Evolutionary conservation across 1,140 invertebrate species (phyloP), one percentile per base, ranked within the genome.

Genomic region (Ceratosolen solmsi): DNA sequence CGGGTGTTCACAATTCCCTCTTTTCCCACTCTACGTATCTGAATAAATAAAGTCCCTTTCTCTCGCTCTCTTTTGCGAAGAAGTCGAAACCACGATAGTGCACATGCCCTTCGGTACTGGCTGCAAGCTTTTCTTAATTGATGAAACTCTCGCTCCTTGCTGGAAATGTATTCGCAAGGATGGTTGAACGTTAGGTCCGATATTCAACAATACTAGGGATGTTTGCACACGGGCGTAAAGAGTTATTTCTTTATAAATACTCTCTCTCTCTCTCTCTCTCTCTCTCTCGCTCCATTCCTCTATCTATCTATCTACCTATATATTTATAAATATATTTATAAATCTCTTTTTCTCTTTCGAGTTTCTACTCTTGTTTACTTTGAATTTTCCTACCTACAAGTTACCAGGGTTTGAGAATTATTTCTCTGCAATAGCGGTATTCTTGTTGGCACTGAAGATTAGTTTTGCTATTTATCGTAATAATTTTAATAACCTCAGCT

Each of bases 381-480:
- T 5, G 7, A 46, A 5, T 46, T 13, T 5, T 8, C 13, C 13
- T 58, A 25, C n/a, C 25, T 27, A 41, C 54, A 58, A 51, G 60
- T 38, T 25, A 54, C 49, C 46, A 33, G 25, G 13, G 9, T 46
- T 9, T n/a, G 13, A n/a, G 41, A 51, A 72, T 79, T 79, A 72
- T 60, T 72, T 79, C 54, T 30, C 1, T 22, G 3, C 38, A 20
- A 8, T 2, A 25, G 0, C 9, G 30, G 1, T 15, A n/a, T 30
- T 25, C 2, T 8, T 60, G 77, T 71, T 79, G 49, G 49, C 36
- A 30, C 49, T 79, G 38, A 56, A 71, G 65, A 79, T 79, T 71
- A 79, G 65, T 79, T 79, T 79, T 56, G 41, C 65, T 76, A 2
- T n/a, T n/a, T n/a, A n/a, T n/a, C n/a, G n/a, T n/a, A n/a, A n/a